A percentile compares a stretch with the other conserved stretches of the same genome.
Evolutionary conservation across 2,888 invertebrate species (phyloP).

Genomic region (Netelia fuscicornis): DNA sequence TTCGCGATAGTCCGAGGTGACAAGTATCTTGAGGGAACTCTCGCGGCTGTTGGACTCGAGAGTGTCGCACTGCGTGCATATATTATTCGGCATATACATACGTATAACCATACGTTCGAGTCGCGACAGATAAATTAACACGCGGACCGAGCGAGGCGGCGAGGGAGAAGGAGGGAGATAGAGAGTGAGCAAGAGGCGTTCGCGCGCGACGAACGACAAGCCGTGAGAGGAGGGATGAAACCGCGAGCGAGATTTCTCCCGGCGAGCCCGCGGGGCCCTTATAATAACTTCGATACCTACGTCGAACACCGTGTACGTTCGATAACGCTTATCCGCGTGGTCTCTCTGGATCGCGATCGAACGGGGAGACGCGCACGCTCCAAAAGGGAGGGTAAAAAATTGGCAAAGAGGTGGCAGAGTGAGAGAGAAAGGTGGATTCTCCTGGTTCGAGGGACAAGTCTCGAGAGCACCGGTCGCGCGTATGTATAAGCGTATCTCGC

Average conservation of each 20-base stretch:
- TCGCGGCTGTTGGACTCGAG: neutral
- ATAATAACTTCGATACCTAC: conserved; percentile 66
- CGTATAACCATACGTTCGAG: neutral
- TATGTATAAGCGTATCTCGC: conserved; percentile 44
- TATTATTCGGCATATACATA: neutral
- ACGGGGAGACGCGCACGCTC: conserved; percentile 24
- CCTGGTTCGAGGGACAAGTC: conserved; percentile 59
- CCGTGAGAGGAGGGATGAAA: neutral
- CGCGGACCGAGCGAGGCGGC: neutral
- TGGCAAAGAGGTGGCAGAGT: conserved; percentile 4
- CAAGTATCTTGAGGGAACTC: conserved; percentile 23
- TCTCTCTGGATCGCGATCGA: conserved; percentile 41
- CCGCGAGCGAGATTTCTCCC: conserved; percentile 11
- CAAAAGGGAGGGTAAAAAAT: conserved; percentile 16
- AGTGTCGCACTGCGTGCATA: neutral
- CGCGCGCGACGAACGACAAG: neutral
- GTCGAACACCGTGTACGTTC: conserved; percentile 64
- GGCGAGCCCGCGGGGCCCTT: conserved; percentile 33
- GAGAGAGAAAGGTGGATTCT: conserved; percentile 57
- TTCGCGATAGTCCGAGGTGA: conserved; percentile 48
- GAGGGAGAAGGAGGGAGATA: conserved; percentile 1
- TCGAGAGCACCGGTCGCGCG: conserved; percentile 25
- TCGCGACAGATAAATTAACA: conserved; percentile 39
- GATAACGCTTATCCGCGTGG: conserved; percentile 64
- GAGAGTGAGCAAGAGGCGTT: neutral